phyloP scores from a whole-genome alignment of 2,113 vertebrate genomes.

The Sorex fumeus region DNA sequence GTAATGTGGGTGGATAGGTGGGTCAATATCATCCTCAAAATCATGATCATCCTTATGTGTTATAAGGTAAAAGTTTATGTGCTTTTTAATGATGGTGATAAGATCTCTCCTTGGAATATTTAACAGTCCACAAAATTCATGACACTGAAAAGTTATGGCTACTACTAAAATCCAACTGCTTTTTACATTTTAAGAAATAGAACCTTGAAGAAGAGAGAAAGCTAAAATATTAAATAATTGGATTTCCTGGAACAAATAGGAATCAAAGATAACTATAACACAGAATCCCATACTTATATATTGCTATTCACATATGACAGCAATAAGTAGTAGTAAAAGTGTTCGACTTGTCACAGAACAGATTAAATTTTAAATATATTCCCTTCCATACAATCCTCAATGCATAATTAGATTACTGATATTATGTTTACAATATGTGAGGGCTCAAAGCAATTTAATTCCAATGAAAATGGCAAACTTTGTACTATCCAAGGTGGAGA shows the following conservation, averaged over 20 bases:
- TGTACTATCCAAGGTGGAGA: neutral
- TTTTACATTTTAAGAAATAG: neutral
- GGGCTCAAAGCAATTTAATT: neutral
- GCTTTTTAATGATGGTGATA: neutral
- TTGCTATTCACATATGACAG: neutral
- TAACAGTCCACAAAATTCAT: neutral
- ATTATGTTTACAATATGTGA: neutral
- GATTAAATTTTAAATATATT: neutral
- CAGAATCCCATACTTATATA: neutral
- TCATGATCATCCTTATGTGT: neutral
- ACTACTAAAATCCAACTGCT: neutral
- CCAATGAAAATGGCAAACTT: neutral
- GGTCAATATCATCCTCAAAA: neutral
- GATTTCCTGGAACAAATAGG: conserved; percentile 30
- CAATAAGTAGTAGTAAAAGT: neutral
- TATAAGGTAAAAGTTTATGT: neutral
- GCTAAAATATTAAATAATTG: neutral
- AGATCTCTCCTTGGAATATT: neutral
- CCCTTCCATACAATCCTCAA: neutral
- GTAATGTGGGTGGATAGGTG: accelerated
- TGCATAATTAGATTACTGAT: neutral
- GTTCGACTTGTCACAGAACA: neutral
- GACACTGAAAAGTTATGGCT: neutral
- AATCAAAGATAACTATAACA: neutral
- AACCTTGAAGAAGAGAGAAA: neutral